A percentile compares a stretch with the other conserved stretches of the same genome.
Evolutionary conservation across 1,140 invertebrate species (phyloP).

Genomic region (Drosophila punjabiensis): DNA sequence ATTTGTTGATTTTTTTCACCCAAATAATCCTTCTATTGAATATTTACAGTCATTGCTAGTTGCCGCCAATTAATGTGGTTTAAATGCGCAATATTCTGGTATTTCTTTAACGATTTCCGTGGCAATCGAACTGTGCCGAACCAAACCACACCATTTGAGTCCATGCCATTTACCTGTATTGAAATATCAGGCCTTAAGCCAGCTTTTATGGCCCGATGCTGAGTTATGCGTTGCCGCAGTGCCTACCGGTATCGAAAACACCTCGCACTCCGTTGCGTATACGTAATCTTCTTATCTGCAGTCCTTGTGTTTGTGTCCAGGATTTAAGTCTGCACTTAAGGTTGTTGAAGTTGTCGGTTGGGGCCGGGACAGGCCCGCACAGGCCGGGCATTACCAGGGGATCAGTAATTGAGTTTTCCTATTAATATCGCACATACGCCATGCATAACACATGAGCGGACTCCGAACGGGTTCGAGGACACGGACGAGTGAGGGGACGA

Average conservation of each 20-base stretch:
- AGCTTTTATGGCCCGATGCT: conserved; percentile 41
- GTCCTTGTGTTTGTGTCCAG: conserved; percentile 18
- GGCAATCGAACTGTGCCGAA: conserved; percentile 24
- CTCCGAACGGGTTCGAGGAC: neutral
- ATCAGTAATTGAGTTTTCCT: conserved; percentile 62
- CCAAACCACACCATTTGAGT: conserved; percentile 24
- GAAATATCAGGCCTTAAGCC: conserved; percentile 46
- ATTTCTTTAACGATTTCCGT: conserved; percentile 31
- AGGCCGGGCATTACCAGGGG: neutral
- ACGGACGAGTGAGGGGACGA: neutral
- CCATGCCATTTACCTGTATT: conserved; percentile 23
- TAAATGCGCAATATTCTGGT: conserved; percentile 16
- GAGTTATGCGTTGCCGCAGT: conserved; percentile 47
- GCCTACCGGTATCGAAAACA: conserved; percentile 42
- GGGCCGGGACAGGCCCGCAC: conserved; percentile 1
- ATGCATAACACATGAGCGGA: conserved; percentile 43
- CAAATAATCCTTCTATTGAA: conserved; percentile 5
- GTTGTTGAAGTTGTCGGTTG: conserved; percentile 39
- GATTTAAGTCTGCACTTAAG: conserved; percentile 46
- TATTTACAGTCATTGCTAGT: neutral
- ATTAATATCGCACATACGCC: conserved; percentile 63
- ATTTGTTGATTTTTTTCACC: neutral
- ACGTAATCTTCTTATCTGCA: conserved; percentile 54
- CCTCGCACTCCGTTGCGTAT: conserved; percentile 50
- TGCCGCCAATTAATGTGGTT: conserved; percentile 30